These are phyloP conservation scores for Sycon ciliatum DNA, from an alignment of 37 sponge, comb jelly and placozoan genomes.

Conservation along the genomic window DNA sequence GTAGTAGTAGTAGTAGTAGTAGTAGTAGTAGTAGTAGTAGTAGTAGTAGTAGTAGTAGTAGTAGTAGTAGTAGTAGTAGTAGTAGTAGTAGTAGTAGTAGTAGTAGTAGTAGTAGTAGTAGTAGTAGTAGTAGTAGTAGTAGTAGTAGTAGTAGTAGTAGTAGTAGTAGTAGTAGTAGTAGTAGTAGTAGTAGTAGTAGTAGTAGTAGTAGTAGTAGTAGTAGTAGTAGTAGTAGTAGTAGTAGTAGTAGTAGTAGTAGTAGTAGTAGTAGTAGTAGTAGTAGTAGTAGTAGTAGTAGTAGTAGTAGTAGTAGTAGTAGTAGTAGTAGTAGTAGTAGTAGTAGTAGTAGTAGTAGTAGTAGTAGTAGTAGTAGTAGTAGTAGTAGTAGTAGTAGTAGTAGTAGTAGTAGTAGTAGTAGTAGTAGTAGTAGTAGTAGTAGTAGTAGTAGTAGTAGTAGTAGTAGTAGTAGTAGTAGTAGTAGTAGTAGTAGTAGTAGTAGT, in stretches of 20 bases:
- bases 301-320: neutral
- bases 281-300: neutral
- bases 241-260: neutral
- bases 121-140: no score
- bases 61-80: no score
- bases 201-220: no score
- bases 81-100: no score
- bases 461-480: conserved; percentile 6
- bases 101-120: no score
- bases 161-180: no score
- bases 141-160: no score
- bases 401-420: neutral
- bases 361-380: conserved; percentile 5
- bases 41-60: no score
- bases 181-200: no score
- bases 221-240: neutral
- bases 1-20: no score
- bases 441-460: neutral
- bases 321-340: neutral
- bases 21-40: no score
- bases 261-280: neutral
- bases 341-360: neutral
- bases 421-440: neutral
- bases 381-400: neutral
- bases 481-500: neutral